Evolutionary conservation across 2,113 vertebrate species (phyloP).

Genomic region (Smithornis capensis): DNA sequence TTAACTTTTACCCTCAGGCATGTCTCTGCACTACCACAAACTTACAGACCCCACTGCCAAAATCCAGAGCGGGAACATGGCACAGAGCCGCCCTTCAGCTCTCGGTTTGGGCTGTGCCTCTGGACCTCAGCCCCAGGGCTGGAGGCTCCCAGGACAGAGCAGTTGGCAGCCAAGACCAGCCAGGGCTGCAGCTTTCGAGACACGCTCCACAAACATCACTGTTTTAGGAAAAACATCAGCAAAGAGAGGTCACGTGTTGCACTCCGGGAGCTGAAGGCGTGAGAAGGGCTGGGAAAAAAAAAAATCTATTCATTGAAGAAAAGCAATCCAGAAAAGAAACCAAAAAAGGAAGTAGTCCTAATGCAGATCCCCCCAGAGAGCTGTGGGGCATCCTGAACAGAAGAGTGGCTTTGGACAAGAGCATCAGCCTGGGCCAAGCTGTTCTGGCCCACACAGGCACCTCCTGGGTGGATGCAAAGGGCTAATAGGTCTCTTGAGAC

Average conservation of each 20-base stretch:
- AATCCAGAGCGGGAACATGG: not conserved
- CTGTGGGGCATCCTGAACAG: not conserved
- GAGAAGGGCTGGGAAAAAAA: constrained; percentile 2
- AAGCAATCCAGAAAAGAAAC: constrained; percentile 44
- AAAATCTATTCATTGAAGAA: constrained; percentile 45
- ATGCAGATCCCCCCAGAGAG: not conserved
- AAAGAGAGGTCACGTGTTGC: not conserved
- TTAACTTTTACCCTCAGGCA: not conserved
- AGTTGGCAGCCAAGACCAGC: not conserved
- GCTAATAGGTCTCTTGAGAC: not conserved
- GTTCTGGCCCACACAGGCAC: not conserved
- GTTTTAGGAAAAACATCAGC: constrained; percentile 59
- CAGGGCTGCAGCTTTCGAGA: constrained; percentile 13
- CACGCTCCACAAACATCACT: constrained; percentile 37
- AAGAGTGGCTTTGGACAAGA: not conserved
- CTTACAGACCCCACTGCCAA: not conserved
- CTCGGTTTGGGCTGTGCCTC: not conserved
- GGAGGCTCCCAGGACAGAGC: not conserved
- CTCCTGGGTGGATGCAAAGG: not conserved
- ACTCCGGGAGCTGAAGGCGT: constrained; percentile 31
- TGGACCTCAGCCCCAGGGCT: not conserved
- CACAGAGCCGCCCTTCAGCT: not conserved
- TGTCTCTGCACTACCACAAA: not conserved
- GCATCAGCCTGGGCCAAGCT: not conserved
- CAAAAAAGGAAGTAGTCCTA: constrained; percentile 42